Evolutionary conservation across 2,113 vertebrate genomes (phyloP).

Genomic region (Phoxinus phoxinus): DNA sequence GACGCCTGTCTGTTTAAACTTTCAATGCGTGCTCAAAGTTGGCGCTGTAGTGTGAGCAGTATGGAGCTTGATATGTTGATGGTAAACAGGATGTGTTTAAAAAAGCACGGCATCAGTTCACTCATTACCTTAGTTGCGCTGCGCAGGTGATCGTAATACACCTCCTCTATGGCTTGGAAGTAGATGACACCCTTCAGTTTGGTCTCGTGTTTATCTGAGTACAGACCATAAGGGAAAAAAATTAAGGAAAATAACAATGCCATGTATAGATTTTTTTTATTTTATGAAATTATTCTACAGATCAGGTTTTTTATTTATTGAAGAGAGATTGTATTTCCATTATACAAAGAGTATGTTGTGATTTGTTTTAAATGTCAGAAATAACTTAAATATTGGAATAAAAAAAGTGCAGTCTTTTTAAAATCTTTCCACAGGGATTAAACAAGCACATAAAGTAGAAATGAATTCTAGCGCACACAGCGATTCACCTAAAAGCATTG

Average conservation of each 20-base stretch:
- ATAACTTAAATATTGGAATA: slow-evolving; percentile 15
- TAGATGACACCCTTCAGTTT: slow-evolving; percentile 85
- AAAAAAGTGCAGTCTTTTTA: neutral
- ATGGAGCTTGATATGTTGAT: slow-evolving; percentile 21
- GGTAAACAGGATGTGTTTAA: slow-evolving; percentile 22
- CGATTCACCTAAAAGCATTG: slow-evolving; percentile 28
- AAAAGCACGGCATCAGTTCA: neutral
- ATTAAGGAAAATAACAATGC: neutral
- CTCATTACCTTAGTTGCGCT: slow-evolving; percentile 80
- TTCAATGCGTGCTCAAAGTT: slow-evolving; percentile 32
- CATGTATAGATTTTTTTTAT: too few relatives aligned
- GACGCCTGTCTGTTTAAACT: slow-evolving; percentile 51
- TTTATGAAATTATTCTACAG: neutral
- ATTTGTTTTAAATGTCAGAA: slow-evolving; percentile 34
- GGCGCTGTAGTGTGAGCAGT: neutral
- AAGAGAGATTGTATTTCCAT: neutral
- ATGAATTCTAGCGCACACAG: slow-evolving; percentile 2
- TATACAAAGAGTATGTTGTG: neutral
- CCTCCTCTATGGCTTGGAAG: slow-evolving; percentile 85
- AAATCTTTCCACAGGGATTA: slow-evolving; percentile 7
- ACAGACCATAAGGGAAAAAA: slow-evolving; percentile 40
- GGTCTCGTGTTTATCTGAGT: slow-evolving; percentile 82
- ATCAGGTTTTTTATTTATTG: slow-evolving; percentile 16
- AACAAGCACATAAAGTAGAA: neutral
- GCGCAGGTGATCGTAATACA: slow-evolving; percentile 84